Conservation (phyloP, 2,113 vertebrate genomes). For the Origma solitaria region DNA sequence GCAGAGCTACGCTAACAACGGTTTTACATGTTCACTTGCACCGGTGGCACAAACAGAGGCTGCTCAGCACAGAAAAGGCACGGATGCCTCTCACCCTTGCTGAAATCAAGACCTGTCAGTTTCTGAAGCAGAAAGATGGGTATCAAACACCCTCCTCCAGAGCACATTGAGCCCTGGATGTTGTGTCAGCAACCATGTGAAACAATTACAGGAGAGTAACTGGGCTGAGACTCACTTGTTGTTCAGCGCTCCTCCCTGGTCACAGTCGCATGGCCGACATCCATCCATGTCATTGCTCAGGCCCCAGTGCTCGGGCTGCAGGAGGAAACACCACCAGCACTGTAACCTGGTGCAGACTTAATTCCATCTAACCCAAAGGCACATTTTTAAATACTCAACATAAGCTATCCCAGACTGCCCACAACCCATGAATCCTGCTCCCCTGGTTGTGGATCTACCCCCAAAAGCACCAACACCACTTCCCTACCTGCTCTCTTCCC, state of each 20-base stretch:
- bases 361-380: background rate
- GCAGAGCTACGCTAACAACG: background rate
- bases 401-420: background rate
- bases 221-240: slow-evolving; percentile 80
- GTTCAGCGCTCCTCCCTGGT: slow-evolving; percentile 86
- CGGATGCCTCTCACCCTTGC: background rate
- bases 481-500: background rate
- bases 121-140: background rate
- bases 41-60: background rate
- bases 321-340: slow-evolving; percentile 1
- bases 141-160: background rate
- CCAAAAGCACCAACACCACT: background rate
- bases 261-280: slow-evolving; percentile 94
- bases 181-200: background rate
- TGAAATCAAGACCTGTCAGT: background rate
- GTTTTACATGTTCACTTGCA: background rate
- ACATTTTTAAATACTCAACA: background rate
- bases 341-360: background rate
- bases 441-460: background rate
- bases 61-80: background rate
- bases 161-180: background rate
- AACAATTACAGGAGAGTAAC: background rate
- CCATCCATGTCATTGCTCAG: slow-evolving; percentile 95
- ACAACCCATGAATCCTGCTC: background rate
- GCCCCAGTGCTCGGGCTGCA: slow-evolving; percentile 92